A percentile compares a stretch with the other conserved stretches of the same genome.
phyloP scores from a whole-genome alignment of 2,113 vertebrate genomes.

The Hypomesus transpacificus region DNA sequence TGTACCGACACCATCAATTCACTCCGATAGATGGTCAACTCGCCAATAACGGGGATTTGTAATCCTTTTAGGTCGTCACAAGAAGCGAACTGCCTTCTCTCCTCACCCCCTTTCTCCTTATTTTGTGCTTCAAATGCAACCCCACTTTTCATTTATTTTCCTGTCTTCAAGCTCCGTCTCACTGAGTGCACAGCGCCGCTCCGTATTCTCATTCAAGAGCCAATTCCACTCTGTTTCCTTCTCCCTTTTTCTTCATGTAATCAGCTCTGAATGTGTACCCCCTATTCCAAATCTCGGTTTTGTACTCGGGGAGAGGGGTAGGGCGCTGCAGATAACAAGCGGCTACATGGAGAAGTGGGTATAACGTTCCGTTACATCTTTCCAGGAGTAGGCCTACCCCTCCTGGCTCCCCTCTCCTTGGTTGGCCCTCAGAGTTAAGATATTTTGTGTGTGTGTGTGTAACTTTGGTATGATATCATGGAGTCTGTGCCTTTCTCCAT shows the following conservation, averaged over 20 bases:
- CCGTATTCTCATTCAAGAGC: slow-evolving; percentile 28
- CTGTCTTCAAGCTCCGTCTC: slow-evolving; percentile 33
- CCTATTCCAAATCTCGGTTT: slow-evolving; percentile 10
- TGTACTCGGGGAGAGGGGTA: not conserved
- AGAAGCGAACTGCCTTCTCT: slow-evolving; percentile 8
- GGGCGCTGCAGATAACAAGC: not conserved
- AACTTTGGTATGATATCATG: too few relatives aligned
- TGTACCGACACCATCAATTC: slow-evolving; percentile 61
- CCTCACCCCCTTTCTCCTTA: not conserved
- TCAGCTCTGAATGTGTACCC: slow-evolving; percentile 14
- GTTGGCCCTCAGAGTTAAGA: too few relatives aligned
- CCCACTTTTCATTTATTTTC: slow-evolving; percentile 33
- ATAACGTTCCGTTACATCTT: not conserved
- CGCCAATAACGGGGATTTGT: slow-evolving; percentile 29
- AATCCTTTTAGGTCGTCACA: slow-evolving; percentile 54
- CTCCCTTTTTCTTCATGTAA: slow-evolving; percentile 13
- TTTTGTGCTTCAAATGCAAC: slow-evolving; percentile 22
- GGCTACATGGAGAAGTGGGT: not conserved
- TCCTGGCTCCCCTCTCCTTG: too few relatives aligned
- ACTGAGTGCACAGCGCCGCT: slow-evolving; percentile 14
- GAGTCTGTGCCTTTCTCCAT: too few relatives aligned
- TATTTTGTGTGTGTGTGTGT: too few relatives aligned
- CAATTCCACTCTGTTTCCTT: slow-evolving; percentile 16
- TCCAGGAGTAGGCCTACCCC: not conserved
- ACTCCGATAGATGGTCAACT: slow-evolving; percentile 39